These are phyloP conservation scores for Heliconius himera DNA, from an alignment of 1,140 invertebrate species.

Conservation along the genomic window DNA sequence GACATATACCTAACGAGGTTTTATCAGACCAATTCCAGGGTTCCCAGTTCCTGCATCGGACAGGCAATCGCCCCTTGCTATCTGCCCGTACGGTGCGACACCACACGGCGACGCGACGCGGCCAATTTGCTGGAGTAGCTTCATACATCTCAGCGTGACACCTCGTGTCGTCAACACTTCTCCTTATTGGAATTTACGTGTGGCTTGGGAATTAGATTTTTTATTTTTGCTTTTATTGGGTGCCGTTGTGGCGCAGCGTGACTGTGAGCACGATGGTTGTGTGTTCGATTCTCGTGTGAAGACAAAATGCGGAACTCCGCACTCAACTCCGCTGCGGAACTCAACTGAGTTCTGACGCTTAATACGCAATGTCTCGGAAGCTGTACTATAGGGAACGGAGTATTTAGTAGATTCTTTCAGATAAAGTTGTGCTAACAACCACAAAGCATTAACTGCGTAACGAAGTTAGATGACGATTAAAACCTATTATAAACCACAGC, in stretches of 20 bases:
- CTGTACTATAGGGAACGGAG: too few species aligned
- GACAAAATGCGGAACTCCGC: too few species aligned
- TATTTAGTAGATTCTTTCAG: too few species aligned
- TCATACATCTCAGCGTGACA: conserved; percentile 11
- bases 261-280: too few species aligned
- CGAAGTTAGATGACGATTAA: conserved; percentile 2
- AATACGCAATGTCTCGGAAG: too few species aligned
- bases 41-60: neutral
- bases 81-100: neutral
- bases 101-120: neutral
- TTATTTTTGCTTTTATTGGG: too few species aligned
- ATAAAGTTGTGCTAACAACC: neutral
- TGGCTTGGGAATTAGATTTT: neutral
- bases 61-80: conserved; percentile 6
- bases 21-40: neutral
- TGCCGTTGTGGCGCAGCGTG: too few species aligned
- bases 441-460: neutral
- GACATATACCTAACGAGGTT: neutral
- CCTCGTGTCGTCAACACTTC: neutral
- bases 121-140: conserved; percentile 15
- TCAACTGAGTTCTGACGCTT: too few species aligned
- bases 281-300: too few species aligned
- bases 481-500: neutral
- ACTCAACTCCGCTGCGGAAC: too few species aligned
- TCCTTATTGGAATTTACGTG: conserved; percentile 17